Conservation (phyloP, 1,140 invertebrate species). For the Sminthurides bifidus region DNA sequence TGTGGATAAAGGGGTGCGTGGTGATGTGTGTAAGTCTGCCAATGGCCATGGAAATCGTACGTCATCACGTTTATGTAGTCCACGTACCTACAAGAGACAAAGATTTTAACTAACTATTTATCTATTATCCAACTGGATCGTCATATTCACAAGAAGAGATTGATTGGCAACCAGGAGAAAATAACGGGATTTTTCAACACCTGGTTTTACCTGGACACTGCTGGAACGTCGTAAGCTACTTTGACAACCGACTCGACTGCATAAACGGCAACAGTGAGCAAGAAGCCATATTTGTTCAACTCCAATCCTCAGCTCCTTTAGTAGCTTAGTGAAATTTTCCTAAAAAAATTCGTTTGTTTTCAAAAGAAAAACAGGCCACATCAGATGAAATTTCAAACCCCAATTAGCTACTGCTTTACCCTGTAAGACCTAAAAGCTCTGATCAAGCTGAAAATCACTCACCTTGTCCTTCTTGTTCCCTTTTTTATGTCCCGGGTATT, state of each 20-base stretch:
- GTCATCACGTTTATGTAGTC: slow-evolving; percentile 55
- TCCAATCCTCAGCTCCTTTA: slow-evolving; percentile 46
- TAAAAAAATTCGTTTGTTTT: not conserved
- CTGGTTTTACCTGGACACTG: slow-evolving; percentile 50
- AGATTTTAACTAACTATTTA: not conserved
- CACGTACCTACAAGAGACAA: slow-evolving; percentile 38
- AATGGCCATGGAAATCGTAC: slow-evolving; percentile 54
- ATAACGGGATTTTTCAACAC: slow-evolving; percentile 40
- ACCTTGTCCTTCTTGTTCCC: slow-evolving; percentile 11
- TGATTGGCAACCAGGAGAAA: not conserved
- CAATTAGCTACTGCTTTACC: not conserved
- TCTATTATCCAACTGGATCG: not conserved
- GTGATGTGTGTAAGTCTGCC: slow-evolving; percentile 46
- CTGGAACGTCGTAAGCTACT: slow-evolving; percentile 47
- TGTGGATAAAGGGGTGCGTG: slow-evolving; percentile 47
- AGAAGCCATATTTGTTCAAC: slow-evolving; percentile 41
- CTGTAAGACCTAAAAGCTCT: not conserved
- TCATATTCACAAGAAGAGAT: not conserved
- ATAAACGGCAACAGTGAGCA: slow-evolving; percentile 51
- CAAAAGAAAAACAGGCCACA: not conserved
- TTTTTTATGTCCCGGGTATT: slow-evolving; percentile 21
- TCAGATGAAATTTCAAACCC: not conserved
- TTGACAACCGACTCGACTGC: slow-evolving; percentile 43
- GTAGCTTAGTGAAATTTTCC: slow-evolving; percentile 34
- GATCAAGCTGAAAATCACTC: not conserved